Evolutionary conservation across 2,113 vertebrate species (phyloP).

Genomic region (Ovis canadensis): DNA sequence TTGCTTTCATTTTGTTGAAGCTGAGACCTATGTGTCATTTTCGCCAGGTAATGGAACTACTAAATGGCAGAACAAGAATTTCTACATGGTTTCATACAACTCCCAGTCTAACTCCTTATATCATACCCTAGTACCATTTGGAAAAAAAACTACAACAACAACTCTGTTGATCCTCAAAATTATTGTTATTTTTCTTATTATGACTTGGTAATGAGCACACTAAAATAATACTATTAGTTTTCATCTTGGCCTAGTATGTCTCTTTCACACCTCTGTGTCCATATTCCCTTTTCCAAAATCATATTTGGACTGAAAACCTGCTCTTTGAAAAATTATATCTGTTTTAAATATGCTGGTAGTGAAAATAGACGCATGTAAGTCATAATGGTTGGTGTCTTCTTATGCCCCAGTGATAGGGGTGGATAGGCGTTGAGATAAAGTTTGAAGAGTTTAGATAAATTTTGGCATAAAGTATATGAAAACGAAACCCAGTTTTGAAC

Average conservation of each 20-base stretch:
- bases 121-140: background rate
- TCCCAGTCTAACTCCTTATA: background rate
- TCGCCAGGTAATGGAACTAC: background rate
- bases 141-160: background rate
- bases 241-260: background rate
- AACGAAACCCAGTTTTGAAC: background rate
- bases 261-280: background rate
- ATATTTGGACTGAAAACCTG: background rate
- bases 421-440: background rate
- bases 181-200: background rate
- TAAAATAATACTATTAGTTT: background rate
- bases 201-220: background rate
- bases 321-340: background rate
- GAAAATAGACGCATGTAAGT: background rate
- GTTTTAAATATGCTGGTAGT: background rate
- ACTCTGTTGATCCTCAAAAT: background rate
- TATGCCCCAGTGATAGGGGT: background rate
- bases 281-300: background rate
- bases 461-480: background rate
- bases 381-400: background rate
- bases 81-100: background rate
- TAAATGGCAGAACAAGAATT: background rate
- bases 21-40: background rate
- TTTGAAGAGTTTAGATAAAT: conserved; percentile 1
- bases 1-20: background rate